phyloP scores from a whole-genome alignment of 2,888 invertebrate genomes.

The Agrochola circellaris region DNA sequence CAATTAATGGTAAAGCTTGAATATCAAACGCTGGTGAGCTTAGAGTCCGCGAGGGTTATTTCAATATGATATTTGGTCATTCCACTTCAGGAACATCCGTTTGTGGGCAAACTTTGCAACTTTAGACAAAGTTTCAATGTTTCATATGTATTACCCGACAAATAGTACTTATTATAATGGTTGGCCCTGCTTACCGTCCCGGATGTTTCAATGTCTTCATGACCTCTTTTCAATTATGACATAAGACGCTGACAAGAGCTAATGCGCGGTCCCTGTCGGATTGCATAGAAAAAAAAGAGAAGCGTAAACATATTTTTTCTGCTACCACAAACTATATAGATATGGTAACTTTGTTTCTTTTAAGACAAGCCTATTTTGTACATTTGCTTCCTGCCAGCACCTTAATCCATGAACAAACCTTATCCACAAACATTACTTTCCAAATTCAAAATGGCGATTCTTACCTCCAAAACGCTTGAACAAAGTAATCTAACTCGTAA shows the following conservation, averaged over 20 bases:
- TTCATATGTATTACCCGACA: background rate
- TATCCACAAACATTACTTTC: too few relatives aligned
- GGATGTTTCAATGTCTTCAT: background rate
- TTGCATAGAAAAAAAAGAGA: too few relatives aligned
- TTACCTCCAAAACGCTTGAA: constrained; percentile 7
- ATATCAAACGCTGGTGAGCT: constrained; percentile 41
- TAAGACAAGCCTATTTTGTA: too few relatives aligned
- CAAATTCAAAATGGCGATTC: background rate
- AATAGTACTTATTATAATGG: background rate
- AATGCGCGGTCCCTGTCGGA: too few relatives aligned
- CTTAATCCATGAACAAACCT: background rate
- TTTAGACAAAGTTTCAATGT: background rate
- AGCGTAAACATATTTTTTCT: too few relatives aligned
- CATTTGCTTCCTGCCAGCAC: too few relatives aligned
- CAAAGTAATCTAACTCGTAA: constrained; percentile 26
- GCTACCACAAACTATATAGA: too few relatives aligned
- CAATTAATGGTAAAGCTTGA: constrained; percentile 63
- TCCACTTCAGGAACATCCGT: background rate
- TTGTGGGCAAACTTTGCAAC: background rate
- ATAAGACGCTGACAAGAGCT: too few relatives aligned
- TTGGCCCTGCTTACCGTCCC: background rate
- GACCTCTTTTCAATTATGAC: background rate
- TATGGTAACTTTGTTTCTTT: too few relatives aligned
- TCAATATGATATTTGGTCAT: constrained; percentile 14
- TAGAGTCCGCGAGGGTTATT: constrained; percentile 13